A percentile compares a stretch with the other conserved stretches of the same genome.
Evolutionary conservation across 2,797 vertebrate species (phyloP).

Genomic region (Xenopus petersii): DNA sequence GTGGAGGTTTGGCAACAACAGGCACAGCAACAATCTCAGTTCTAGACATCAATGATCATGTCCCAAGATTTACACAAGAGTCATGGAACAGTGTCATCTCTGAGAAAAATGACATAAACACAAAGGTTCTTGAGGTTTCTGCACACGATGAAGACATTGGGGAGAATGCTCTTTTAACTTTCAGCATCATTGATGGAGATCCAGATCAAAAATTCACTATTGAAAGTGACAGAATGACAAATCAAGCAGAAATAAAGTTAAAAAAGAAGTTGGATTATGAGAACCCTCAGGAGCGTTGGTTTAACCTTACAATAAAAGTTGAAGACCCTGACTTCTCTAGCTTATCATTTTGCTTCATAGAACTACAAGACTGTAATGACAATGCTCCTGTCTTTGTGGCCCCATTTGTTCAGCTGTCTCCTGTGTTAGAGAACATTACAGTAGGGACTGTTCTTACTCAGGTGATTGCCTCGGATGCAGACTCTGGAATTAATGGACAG

Average conservation of each 20-base stretch:
- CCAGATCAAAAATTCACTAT: slow-evolving; percentile 84
- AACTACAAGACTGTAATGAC: slow-evolving; percentile 85
- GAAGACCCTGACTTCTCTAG: slow-evolving; percentile 83
- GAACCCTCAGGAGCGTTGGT: slow-evolving; percentile 74
- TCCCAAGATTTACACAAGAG: slow-evolving; percentile 73
- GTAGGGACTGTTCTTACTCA: slow-evolving; percentile 75
- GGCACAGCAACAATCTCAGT: slow-evolving; percentile 80
- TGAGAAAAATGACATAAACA: slow-evolving; percentile 73
- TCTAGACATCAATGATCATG: slow-evolving; percentile 79
- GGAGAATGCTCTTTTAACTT: slow-evolving; percentile 78
- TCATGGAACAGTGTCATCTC: slow-evolving; percentile 70
- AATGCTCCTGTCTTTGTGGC: slow-evolving; percentile 82
- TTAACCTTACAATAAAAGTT: slow-evolving; percentile 84
- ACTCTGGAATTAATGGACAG: slow-evolving; percentile 79
- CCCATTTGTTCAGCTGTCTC: slow-evolving; percentile 69
- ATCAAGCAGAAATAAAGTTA: slow-evolving; percentile 75
- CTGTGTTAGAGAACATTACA: slow-evolving; percentile 73
- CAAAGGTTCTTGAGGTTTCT: slow-evolving; percentile 72
- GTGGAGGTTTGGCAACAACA: slow-evolving; percentile 80
- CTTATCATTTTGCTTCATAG: slow-evolving; percentile 73
- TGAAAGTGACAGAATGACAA: slow-evolving; percentile 74
- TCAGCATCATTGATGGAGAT: slow-evolving; percentile 79
- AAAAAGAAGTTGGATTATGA: slow-evolving; percentile 85
- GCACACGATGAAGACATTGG: slow-evolving; percentile 77
- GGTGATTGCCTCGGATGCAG: slow-evolving; percentile 78